These are phyloP conservation scores for Sorex maritimensis DNA, from an alignment of 2,797 vertebrate genomes.

Conservation along the genomic window DNA sequence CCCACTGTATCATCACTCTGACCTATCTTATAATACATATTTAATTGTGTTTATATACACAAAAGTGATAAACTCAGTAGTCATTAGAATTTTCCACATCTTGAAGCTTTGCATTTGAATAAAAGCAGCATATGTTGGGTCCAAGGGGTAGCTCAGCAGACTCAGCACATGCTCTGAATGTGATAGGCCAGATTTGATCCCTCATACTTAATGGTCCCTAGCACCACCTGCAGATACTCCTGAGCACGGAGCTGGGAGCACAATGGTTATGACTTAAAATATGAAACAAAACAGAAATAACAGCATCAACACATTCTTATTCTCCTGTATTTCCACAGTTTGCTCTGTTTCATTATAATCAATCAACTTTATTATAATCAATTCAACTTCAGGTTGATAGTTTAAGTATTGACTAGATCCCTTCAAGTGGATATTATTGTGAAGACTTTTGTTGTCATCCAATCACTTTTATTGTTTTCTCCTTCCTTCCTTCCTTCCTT, in stretches of 20 bases:
- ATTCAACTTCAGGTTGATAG: neutral
- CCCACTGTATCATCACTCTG: too few species aligned
- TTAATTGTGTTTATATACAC: neutral
- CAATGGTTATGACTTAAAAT: too few species aligned
- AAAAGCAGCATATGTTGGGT: neutral
- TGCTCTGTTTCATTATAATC: neutral
- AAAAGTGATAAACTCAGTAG: constrained; percentile 8
- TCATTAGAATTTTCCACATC: neutral
- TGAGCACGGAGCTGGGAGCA: too few species aligned
- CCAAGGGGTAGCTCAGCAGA: too few species aligned
- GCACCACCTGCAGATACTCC: too few species aligned
- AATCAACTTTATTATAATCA: neutral
- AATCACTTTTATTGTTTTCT: neutral
- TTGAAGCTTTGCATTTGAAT: constrained; percentile 20
- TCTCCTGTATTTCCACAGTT: neutral
- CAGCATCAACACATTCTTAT: too few species aligned
- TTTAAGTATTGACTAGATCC: neutral
- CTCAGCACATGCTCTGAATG: too few species aligned
- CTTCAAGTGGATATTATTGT: neutral
- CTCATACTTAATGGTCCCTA: too few species aligned
- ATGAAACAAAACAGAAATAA: too few species aligned
- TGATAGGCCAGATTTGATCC: too few species aligned
- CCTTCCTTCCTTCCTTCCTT: too few species aligned
- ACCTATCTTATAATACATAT: neutral
- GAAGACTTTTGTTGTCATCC: neutral